Evolutionary conservation across 2,888 invertebrate species (phyloP), one percentile per base, ranked within the genome.

Genomic region (Hedychridium roseum): DNA sequence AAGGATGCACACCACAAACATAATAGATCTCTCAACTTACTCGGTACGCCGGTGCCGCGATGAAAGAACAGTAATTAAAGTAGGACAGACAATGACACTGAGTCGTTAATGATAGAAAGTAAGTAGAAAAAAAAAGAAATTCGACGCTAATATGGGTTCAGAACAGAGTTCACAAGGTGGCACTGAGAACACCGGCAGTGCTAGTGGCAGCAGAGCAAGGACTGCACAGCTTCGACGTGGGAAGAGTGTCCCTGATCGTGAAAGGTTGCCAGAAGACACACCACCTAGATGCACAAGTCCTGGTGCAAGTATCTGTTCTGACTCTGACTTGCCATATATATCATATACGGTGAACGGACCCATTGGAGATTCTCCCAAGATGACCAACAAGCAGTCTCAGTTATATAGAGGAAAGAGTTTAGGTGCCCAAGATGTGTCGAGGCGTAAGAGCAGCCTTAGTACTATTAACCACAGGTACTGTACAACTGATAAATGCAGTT

Each of bases 311-410:
- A 88, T 94, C 6, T 94, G 94, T 73, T 92, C 92, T 0, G 92
- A 93, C 74, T 90, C 92, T 0, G 94, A 94, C 75, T 80, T 94
- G 42, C 94, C 94, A 0, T 94, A 94, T 76, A 92, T 94, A 66
- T 94, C 94, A 0, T 94, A 95, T 64, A 94, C 94, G 0, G 90
- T 91, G 0, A 93, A 92, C 73, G 82, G 92, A 45, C 93, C 94
- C 6, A 94, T 94, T 41, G 93, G 93, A 68, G 94, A 94, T 80
- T 92, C 93, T 0, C 93, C 93, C 1, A 92, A 93, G 76, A 82
- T 89, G 53, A 85, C 88, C 1, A 85, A 86, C 15, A 88, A 84
- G 60, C 84, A 82, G 20, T 66, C 66, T 1, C 76, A 76, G 15
- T 58, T 77, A 38, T 64, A 69, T 5, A 51, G 76, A 45, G 77